phyloP scores from a whole-genome alignment of 2,888 invertebrate species.

The Gerosis bhagava region DNA sequence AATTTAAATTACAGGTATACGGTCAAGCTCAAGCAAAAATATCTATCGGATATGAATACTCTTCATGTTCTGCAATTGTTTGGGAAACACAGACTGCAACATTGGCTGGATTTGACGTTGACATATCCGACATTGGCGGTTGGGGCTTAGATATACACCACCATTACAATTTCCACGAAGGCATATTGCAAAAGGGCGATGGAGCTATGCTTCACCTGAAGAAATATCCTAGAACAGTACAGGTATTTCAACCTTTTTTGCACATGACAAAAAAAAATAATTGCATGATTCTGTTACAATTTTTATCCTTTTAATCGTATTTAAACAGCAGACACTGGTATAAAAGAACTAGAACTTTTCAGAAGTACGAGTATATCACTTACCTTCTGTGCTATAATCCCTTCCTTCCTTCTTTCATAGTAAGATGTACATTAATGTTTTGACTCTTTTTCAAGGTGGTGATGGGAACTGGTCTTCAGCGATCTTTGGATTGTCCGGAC shows the following conservation, averaged over 20 bases:
- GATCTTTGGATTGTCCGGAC: slow-evolving; percentile 93
- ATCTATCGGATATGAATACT: slow-evolving; percentile 97
- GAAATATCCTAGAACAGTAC: slow-evolving; percentile 94
- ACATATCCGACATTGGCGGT: slow-evolving; percentile 97
- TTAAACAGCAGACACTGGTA: too few relatives aligned
- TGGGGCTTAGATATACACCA: slow-evolving; percentile 99
- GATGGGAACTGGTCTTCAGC: slow-evolving; percentile 95
- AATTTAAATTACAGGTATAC: slow-evolving; percentile 79
- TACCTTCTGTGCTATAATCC: too few relatives aligned
- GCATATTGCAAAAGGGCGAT: slow-evolving; percentile 98
- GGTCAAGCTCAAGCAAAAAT: slow-evolving; percentile 94
- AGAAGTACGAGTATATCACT: too few relatives aligned
- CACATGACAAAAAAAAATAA: too few relatives aligned
- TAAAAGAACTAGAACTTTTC: too few relatives aligned
- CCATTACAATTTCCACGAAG: slow-evolving; percentile 99
- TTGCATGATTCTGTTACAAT: too few relatives aligned
- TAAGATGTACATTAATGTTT: too few relatives aligned
- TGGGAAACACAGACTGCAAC: slow-evolving; percentile 98
- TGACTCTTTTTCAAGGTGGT: slow-evolving; percentile 89
- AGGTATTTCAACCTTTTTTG: slow-evolving; percentile 70
- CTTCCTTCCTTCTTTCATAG: too few relatives aligned
- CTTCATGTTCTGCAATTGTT: slow-evolving; percentile 91
- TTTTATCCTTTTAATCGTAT: too few relatives aligned
- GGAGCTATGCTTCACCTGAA: slow-evolving; percentile 97
- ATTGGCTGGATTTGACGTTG: slow-evolving; percentile 97